Evolutionary conservation across 2,888 invertebrate genomes (phyloP).

Genomic region (Ophion obscuratus): DNA sequence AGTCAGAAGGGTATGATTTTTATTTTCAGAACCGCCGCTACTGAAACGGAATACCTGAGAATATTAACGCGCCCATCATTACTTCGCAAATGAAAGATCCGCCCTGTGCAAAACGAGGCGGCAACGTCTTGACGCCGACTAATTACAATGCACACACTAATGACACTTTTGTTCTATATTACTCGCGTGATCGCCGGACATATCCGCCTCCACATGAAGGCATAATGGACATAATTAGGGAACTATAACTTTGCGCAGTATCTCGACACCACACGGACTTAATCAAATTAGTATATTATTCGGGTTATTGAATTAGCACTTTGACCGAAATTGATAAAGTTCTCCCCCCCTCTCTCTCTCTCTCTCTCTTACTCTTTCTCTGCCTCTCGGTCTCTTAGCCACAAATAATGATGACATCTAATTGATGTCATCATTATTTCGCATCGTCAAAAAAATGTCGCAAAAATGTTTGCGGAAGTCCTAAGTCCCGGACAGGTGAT

Average conservation of each 20-base stretch:
- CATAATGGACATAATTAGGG: background rate
- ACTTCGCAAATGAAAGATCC: background rate
- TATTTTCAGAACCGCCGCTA: too few species aligned
- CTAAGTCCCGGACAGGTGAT: too few species aligned
- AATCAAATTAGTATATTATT: conserved; percentile 61
- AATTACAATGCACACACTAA: background rate
- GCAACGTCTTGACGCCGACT: background rate
- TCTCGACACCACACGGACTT: conserved; percentile 31
- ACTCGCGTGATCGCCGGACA: conserved; percentile 17
- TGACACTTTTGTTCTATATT: conserved; percentile 39
- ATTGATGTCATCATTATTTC: too few species aligned
- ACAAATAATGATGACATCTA: too few species aligned
- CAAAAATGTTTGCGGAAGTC: too few species aligned
- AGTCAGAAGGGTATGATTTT: too few species aligned
- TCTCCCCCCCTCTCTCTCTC: too few species aligned
- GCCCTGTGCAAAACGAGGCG: conserved; percentile 6
- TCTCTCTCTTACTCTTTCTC: too few species aligned
- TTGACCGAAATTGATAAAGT: conserved; percentile 65
- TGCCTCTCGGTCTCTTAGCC: too few species aligned
- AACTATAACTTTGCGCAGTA: conserved; percentile 18
- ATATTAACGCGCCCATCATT: too few species aligned
- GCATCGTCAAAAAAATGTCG: too few species aligned
- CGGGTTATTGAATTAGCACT: conserved; percentile 60
- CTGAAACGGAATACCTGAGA: too few species aligned
- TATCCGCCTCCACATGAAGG: conserved; percentile 6